Base-by-base conservation (phyloP, 2,888 invertebrate genomes). In the Platycnemis pennipes region DNA sequence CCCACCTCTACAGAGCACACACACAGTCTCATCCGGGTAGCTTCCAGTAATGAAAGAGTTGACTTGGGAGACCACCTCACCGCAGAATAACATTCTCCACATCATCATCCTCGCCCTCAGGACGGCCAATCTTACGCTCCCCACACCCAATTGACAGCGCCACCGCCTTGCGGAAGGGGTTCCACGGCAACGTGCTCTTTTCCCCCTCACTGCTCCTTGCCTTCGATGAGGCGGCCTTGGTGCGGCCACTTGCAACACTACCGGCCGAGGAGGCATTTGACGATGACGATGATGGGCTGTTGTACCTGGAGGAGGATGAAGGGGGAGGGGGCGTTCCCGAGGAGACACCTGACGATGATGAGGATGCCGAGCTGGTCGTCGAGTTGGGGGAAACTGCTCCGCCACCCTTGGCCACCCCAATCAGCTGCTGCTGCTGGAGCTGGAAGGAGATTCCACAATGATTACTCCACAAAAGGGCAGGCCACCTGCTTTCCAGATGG, bases 91-190 rank as follows among this genome's bases (percentile, higher is more conserved):
- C 91, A n/a, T 91, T 91, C 4, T 91, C 91, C n/a, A 56, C 91
- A 45, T 87, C 87, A n/a, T 87, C 87, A 44, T 91, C 91, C 44
- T 91, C 91, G 16, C 44, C 63, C 8, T 89, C 89, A 19, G 53
- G 89, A 7, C 91, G 42, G 16, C 44, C 44, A 44, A 37, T n/a
- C 69, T 91, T 91, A 8, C 63, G 63, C 3, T 63, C 91, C 42
- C 91, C 91, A n/a, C 91, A 91, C 37, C 91, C 91, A 45, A 91
- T 91, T 16, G 91, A 91, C 8, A 91, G 63, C 2, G 91, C 91
- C n/a, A 91, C 91, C 19, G 91, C 91, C 63, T 94, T 94, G 77
- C 95, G 94, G 96, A 98, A 98, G 0, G 98, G 98, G 96, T 98
- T 98, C 98, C 98, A 98, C 87, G 95, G 96, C 94, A 95, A 95